Base-by-base conservation (phyloP, 2,888 invertebrate genomes). In the Drosophila recens region DNA sequence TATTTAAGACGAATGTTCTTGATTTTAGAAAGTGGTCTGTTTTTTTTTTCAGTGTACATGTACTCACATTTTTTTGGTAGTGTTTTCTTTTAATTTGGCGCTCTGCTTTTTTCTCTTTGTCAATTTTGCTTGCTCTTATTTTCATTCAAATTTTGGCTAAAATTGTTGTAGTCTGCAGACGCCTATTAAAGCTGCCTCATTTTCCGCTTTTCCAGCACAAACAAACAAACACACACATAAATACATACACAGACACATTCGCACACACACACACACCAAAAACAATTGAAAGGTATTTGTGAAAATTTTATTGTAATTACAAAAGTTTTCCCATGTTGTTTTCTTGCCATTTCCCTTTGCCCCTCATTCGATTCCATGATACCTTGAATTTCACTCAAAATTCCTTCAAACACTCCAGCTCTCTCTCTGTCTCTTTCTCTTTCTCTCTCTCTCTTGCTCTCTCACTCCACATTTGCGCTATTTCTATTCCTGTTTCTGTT, bases 241-340 rank as follows among this genome's bases (percentile, higher is more conserved):
- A 43, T 30, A 36, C 45, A 27, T 33, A 20, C 11, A 27, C n/a
- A 52, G 33, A 38, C 38, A 64, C 33, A 30, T 38, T 51, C 58
- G 59, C 49, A 56, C 43, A 23, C 15, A 56, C 43, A 23, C 15
- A 48, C 53, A 58, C 66, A 74, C 73, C 84, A 4, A 30, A 58
- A 74, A 74, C 85, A 87, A 87, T 86, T 86, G 87, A 83, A 87
- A 86, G 86, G 85, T 86, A 86, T 86, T 86, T 86, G 86, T 86
- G 85, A 87, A 86, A 87, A 86, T 86, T 86, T 87, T 86, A 86
- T 86, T 86, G 86, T 86, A 86, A 86, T 86, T 86, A 87, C 86
- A 86, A 86, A 86, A 86, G 87, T 86, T 86, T 86, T 80, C 62
- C 72, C 78, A 78, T 81, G 82, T 81, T 87, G 78, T 81, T 77